Conservation (phyloP, 2,113 vertebrate genomes). For the Toxotes chatareus region DNA sequence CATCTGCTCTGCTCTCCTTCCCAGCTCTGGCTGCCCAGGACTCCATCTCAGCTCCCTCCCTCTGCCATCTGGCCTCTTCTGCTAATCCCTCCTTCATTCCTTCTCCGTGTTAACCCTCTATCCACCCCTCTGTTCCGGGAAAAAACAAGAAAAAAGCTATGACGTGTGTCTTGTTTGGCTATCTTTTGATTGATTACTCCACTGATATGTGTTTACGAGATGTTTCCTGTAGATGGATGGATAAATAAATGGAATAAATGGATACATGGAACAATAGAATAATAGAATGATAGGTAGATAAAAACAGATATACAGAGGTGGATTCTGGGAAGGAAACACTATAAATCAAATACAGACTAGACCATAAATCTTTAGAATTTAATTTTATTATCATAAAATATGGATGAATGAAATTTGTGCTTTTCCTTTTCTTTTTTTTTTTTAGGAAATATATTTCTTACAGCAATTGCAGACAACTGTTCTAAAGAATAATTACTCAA, state of each 20-base stretch:
- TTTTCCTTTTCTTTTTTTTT: too few species aligned
- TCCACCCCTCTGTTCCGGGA: background rate
- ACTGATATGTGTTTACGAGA: background rate
- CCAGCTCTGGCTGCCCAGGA: slow-evolving; percentile 60
- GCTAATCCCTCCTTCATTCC: slow-evolving; percentile 61
- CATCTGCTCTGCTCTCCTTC: slow-evolving; percentile 76
- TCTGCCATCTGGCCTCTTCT: slow-evolving; percentile 76
- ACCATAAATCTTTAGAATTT: too few species aligned
- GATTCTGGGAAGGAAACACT: too few species aligned
- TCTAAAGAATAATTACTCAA: background rate
- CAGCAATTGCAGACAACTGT: background rate
- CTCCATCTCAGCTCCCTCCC: slow-evolving; percentile 64
- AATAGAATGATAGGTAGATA: too few species aligned
- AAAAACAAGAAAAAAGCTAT: background rate
- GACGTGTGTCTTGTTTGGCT: background rate
- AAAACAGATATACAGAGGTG: too few species aligned
- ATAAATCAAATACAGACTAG: too few species aligned
- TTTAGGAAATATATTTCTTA: slow-evolving; percentile 9
- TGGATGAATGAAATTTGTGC: too few species aligned
- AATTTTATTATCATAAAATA: too few species aligned
- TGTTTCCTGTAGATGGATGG: background rate
- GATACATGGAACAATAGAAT: background rate
- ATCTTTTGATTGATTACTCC: background rate
- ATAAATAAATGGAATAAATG: background rate
- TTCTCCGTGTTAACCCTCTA: slow-evolving; percentile 42